A percentile compares a stretch with the other conserved stretches of the same genome.
phyloP scores from a whole-genome alignment of 2,888 invertebrate genomes.

The Mimachlamys varia region DNA sequence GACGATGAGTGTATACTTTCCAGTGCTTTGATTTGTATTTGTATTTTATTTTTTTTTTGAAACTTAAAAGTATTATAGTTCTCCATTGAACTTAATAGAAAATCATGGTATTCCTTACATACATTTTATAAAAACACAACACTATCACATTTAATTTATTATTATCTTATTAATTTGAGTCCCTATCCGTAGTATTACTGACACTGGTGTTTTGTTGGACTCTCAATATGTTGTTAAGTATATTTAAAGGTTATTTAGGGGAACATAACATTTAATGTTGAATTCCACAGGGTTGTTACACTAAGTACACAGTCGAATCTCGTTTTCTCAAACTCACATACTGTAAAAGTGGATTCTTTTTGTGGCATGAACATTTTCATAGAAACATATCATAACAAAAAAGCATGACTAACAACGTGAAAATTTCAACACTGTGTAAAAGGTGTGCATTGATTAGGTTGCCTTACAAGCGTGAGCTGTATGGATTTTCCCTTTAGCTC shows the following conservation, averaged over 20 bases:
- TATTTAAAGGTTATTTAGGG: not conserved
- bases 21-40: not conserved
- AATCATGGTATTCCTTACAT: not conserved
- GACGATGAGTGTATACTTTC: not conserved
- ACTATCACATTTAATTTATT: not conserved
- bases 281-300: conserved; percentile 1
- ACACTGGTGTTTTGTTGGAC: not conserved
- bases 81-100: not conserved
- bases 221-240: not conserved
- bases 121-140: not conserved
- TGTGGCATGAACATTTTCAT: too few species aligned
- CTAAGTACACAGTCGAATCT: too few species aligned
- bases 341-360: too few species aligned
- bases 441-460: too few species aligned
- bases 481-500: too few species aligned
- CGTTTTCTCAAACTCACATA: too few species aligned
- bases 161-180: not conserved
- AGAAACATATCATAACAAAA: too few species aligned
- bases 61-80: not conserved
- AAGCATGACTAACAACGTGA: too few species aligned
- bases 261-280: not conserved
- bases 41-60: not conserved
- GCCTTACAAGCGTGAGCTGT: too few species aligned
- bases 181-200: not conserved
- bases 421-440: too few species aligned